Base-by-base conservation (phyloP, 2,888 invertebrate species). In the Eupithecia abbreviata region DNA sequence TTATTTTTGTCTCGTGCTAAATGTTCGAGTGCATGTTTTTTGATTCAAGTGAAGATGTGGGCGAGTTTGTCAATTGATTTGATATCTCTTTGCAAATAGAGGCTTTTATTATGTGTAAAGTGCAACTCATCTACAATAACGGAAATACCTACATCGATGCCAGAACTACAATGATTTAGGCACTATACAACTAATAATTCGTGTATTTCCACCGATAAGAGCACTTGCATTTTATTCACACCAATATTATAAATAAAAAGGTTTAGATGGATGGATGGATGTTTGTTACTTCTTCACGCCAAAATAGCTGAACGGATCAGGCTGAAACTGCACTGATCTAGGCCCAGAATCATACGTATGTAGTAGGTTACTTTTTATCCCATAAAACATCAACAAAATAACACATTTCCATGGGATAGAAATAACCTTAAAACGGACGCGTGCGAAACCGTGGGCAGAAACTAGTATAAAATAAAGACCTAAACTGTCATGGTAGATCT, bases 1-100 rank as follows among this genome's bases (percentile, higher is more conserved):
- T 82, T 83, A 85, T 89, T 91, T 92, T 88, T 90, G 90, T 90
- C 89, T 91, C 91, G 90, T 90, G 90, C 88, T 89, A 88, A 88
- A 86, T 82, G 84, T 83, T 84, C 84, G 83, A 83, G 82, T 69
- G 77, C 75, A 73, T 74, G 73, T 82, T 82, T 81, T 83, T 81
- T 83, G 69, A 81, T 78, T 75, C 76, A 73, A 75, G 76, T 76
- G 78, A 76, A 70, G 51, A 74, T 72, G 82, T 82, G 81, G 79
- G 81, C 78, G 81, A 75, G 58, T 75, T 76, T 81, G 80, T 82
- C 81, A 82, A 82, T 80, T 80, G 73, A 79, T 73, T 70, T 79
- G 82, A 83, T 80, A 82, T 79, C 77, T 82, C 74, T 72, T 78
- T 80, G 77, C 74, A 43, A 80, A 79, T 80, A 74, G 72, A 62